Evolutionary conservation across 2,888 invertebrate genomes (phyloP).

Genomic region (Galerucella calmariensis): DNA sequence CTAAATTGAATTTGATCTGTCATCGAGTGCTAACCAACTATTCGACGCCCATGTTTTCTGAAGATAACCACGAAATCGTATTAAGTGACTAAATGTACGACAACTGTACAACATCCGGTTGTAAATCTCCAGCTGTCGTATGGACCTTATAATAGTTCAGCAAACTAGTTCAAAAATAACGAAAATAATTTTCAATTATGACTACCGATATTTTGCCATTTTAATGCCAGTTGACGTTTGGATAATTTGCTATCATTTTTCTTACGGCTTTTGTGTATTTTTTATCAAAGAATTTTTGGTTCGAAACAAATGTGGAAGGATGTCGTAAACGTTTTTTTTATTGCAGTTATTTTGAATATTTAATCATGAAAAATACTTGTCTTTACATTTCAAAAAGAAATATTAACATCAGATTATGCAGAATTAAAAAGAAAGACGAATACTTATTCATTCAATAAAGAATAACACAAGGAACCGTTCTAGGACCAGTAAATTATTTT

Average conservation of each 20-base stretch:
- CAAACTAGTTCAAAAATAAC: slow-evolving; percentile 49
- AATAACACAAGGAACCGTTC: no score
- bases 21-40: slow-evolving; percentile 12
- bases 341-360: not conserved
- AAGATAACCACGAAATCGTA: slow-evolving; percentile 51
- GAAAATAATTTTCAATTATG: slow-evolving; percentile 47
- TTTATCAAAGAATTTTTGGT: not conserved
- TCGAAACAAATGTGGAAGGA: not conserved
- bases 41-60: slow-evolving; percentile 35
- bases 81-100: slow-evolving; percentile 56
- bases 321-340: not conserved
- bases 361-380: not conserved
- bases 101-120: slow-evolving; percentile 55
- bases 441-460: no score
- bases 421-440: no score
- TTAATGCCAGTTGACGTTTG: slow-evolving; percentile 38
- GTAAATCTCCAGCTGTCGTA: slow-evolving; percentile 54
- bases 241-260: slow-evolving; percentile 28
- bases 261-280: slow-evolving; percentile 9
- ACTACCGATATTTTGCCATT: slow-evolving; percentile 42
- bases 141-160: slow-evolving; percentile 51
- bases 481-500: no score
- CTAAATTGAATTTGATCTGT: slow-evolving; percentile 18
- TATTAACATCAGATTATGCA: no score
- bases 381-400: no score